A percentile compares a stretch with the other conserved stretches of the same genome.
phyloP scores from a whole-genome alignment of 1,140 invertebrate genomes.

The Oryzaephilus surinamensis region DNA sequence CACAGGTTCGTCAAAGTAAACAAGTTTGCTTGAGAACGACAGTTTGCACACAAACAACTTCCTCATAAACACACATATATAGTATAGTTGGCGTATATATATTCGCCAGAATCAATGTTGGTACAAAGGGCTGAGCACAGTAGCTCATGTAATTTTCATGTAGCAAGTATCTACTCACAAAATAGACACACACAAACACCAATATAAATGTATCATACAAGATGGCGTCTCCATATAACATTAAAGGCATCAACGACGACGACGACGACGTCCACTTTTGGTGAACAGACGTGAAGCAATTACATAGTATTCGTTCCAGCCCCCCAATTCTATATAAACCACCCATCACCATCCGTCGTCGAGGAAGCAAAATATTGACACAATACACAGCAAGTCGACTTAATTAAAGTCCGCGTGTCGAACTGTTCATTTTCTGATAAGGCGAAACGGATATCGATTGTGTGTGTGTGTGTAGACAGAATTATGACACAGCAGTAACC shows the following conservation, averaged over 20 bases:
- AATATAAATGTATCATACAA: too few species aligned
- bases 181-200: too few species aligned
- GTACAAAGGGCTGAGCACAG: conserved; percentile 19
- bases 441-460: conserved; percentile 14
- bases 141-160: conserved; percentile 25
- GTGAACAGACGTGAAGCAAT: conserved; percentile 27
- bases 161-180: too few species aligned
- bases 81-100: too few species aligned
- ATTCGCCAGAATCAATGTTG: conserved; percentile 21
- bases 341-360: too few species aligned
- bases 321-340: too few species aligned
- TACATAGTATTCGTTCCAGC: conserved; percentile 19
- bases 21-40: conserved; percentile 6
- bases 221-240: conserved; percentile 22
- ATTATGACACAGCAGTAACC: conserved; percentile 34
- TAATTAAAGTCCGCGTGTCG: conserved; percentile 31
- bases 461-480: conserved; percentile 19
- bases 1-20: conserved; percentile 14
- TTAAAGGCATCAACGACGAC: conserved; percentile 25
- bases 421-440: conserved; percentile 28
- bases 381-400: conserved; percentile 20
- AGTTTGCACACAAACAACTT: conserved; percentile 12
- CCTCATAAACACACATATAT: conserved; percentile 12
- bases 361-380: conserved; percentile 34
- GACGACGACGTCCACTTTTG: too few species aligned